A percentile compares a stretch with the other conserved stretches of the same genome.
phyloP scores from a whole-genome alignment of 2,113 vertebrate species.

The Ondatra zibethicus region DNA sequence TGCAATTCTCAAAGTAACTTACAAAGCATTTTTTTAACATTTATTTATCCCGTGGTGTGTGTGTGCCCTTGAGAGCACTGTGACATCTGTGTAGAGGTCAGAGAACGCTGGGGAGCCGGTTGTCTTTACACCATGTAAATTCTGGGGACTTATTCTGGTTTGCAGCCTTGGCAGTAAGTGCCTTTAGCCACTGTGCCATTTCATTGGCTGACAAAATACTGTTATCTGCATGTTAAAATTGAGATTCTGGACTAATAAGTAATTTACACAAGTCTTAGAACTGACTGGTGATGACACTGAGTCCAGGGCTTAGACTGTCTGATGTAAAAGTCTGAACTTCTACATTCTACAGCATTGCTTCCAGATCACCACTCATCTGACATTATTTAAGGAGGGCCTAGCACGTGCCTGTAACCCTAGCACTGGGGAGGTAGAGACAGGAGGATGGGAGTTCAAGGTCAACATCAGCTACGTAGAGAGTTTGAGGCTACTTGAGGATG shows the following conservation, averaged over 20 bases:
- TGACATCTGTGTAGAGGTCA: not conserved
- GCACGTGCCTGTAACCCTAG: not conserved
- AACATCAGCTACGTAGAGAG: not conserved
- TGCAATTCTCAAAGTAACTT: constrained; percentile 55
- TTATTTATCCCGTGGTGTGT: not conserved
- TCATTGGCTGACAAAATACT: not conserved
- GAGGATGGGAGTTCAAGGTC: not conserved
- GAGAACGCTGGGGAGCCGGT: not conserved
- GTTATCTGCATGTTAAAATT: not conserved
- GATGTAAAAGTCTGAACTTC: not conserved
- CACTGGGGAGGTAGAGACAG: not conserved
- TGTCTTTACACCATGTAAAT: not conserved
- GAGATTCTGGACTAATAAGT: not conserved
- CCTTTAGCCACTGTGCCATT: not conserved
- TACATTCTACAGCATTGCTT: not conserved
- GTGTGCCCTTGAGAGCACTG: not conserved
- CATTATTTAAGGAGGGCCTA: not conserved
- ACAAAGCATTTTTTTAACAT: not conserved
- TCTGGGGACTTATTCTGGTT: too few species aligned
- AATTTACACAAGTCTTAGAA: not conserved
- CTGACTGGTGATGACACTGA: not conserved
- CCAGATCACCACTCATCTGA: not conserved
- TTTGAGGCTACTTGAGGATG: not conserved
- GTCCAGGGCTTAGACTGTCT: not conserved
- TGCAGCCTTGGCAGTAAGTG: not conserved